Evolutionary conservation across 2,797 vertebrate genomes (phyloP), one percentile per base, ranked within the genome.

Genomic region (Acrossocheilus wenchowensis): DNA sequence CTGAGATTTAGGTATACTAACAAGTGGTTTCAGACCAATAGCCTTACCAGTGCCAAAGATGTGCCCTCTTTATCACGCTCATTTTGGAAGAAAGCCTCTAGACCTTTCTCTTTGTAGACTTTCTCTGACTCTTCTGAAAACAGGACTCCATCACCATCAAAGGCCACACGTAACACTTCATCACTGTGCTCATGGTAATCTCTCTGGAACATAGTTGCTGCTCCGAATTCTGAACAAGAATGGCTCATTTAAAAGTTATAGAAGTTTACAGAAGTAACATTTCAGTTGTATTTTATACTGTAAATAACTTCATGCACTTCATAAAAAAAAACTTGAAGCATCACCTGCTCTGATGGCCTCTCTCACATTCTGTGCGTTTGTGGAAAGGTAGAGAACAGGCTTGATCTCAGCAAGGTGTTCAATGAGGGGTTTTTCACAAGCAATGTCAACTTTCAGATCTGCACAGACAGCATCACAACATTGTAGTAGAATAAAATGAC

Each of bases 101-200:
- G 91, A 81, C 96, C 97, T 0, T 95, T 92, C 30, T 96, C 30
- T 92, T 97, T 97, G 78, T 94, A 93, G 21, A 97, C 96, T 68
- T 95, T 94, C 89, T 98, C 97, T 0, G 96, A 96, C 90, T 98
- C 97, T 12, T 99, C 98, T 0, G 96, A 97, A 94, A 99, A 99
- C 86, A 99, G 94, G 81, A 97, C 96, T 0, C 96, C 97, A 62
- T 99, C 98, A 0, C 98, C 98, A 87, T 99, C 98, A 2, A 99
- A 99, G 0, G 98, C 97, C 89, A 99, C 97, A 4, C 96, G 93
- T 89, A 99, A 92, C 93, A 98, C 94, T 0, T 94, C 95, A 82
- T 97, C 94, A 0, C 95, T 95, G 81, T 96, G 93, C 57, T 91
- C 0, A 1, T 83, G 0, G 26, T 64, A 39, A n/a, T 90, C 50